Evolutionary conservation across 2,888 invertebrate species (phyloP).

Genomic region (Amitus sp.): DNA sequence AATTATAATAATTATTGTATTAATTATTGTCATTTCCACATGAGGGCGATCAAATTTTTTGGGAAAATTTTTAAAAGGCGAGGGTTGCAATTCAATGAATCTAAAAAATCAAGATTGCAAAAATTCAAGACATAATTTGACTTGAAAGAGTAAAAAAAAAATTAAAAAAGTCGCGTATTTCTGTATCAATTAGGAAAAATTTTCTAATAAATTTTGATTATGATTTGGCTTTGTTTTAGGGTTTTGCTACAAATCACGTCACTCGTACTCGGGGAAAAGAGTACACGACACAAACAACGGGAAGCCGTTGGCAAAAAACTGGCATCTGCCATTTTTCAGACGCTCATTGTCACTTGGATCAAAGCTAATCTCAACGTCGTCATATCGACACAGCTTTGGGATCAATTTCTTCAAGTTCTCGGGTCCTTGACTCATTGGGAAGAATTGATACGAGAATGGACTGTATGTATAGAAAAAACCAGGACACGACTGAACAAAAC

Average conservation of each 20-base stretch:
- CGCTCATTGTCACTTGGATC: conserved; percentile 97
- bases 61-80: too few species aligned
- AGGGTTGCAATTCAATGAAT: too few species aligned
- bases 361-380: conserved; percentile 95
- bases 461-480: conserved; percentile 82
- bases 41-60: too few species aligned
- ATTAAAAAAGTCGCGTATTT: too few species aligned
- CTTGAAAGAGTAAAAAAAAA: neutral
- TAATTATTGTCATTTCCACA: too few species aligned
- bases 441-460: conserved; percentile 95
- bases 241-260: conserved; percentile 93
- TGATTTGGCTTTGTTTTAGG: conserved; percentile 50
- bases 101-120: too few species aligned
- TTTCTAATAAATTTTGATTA: too few species aligned
- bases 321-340: conserved; percentile 90
- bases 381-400: conserved; percentile 91
- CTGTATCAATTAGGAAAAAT: too few species aligned
- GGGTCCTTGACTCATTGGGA: conserved; percentile 93
- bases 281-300: conserved; percentile 79
- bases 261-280: conserved; percentile 83
- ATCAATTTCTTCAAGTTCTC: conserved; percentile 88
- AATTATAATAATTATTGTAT: too few species aligned
- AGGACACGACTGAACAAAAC: too few species aligned
- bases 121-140: too few species aligned
- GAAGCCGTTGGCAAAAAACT: conserved; percentile 77